phyloP scores from a whole-genome alignment of 2,113 vertebrate genomes.

The Callocephalon fimbriatum region DNA sequence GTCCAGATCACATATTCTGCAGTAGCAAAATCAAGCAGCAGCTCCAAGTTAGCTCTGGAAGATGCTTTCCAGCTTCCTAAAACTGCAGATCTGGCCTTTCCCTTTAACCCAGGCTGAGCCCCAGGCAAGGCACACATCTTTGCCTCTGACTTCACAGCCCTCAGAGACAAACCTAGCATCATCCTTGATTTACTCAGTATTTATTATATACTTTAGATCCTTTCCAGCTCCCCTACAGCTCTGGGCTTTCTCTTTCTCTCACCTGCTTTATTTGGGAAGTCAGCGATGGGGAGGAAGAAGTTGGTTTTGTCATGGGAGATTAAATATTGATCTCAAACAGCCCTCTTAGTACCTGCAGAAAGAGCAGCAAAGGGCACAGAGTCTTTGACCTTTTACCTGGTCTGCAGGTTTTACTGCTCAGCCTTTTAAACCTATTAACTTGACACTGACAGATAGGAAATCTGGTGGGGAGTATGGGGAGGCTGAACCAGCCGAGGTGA shows the following conservation, averaged over 20 bases:
- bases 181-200: not conserved
- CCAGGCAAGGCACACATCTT: not conserved
- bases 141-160: not conserved
- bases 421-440: not conserved
- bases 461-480: not conserved
- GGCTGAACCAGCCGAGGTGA: not conserved
- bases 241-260: not conserved
- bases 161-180: not conserved
- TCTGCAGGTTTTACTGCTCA: not conserved
- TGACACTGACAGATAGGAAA: not conserved
- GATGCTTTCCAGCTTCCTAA: not conserved
- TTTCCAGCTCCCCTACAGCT: not conserved
- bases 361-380: not conserved
- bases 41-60: not conserved
- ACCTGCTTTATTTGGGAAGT: not conserved
- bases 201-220: not conserved
- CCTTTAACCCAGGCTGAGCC: not conserved
- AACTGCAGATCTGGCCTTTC: not conserved
- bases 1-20: not conserved
- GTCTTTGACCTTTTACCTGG: not conserved
- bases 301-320: not conserved
- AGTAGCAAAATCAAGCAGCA: not conserved
- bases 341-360: not conserved
- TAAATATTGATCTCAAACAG: not conserved
- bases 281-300: not conserved